Conservation (phyloP, 2,797 vertebrate species). For the Neolamprologus multifasciatus region DNA sequence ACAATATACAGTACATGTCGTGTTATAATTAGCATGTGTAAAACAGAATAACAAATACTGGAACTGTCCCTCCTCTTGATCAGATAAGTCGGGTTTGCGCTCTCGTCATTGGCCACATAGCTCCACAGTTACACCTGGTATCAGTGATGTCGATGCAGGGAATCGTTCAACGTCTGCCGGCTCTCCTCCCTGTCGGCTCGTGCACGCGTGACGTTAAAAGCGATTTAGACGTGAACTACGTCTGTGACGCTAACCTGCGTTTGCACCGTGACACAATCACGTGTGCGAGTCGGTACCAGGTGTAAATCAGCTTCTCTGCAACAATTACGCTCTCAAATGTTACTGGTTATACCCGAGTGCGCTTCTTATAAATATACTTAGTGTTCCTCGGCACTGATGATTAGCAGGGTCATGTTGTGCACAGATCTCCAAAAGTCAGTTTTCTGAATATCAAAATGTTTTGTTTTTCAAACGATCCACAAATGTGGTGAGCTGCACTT, state of each 20-base stretch:
- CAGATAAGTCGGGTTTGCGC: constrained; percentile 27
- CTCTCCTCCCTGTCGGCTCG: not conserved
- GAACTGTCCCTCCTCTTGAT: constrained; percentile 38
- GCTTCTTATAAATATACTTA: not conserved
- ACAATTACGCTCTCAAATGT: not conserved
- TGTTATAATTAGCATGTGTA: constrained; percentile 61
- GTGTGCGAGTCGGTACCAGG: not conserved
- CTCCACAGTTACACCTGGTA: not conserved
- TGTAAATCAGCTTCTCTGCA: not conserved
- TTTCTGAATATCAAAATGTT: not conserved
- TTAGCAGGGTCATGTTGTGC: not conserved
- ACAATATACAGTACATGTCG: constrained; percentile 66
- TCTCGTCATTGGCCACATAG: not conserved
- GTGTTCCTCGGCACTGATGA: not conserved
- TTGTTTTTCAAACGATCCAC: not conserved
- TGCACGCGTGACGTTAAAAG: not conserved
- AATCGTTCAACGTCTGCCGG: not conserved
- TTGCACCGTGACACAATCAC: not conserved
- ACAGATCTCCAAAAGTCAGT: not conserved
- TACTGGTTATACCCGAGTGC: not conserved
- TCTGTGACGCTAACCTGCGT: not conserved
- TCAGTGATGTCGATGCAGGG: not conserved
- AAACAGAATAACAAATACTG: constrained; percentile 44
- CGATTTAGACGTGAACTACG: not conserved
- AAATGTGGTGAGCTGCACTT: not conserved